Conservation (phyloP, 2,888 invertebrate species). For the Trachelus iudaicus region DNA sequence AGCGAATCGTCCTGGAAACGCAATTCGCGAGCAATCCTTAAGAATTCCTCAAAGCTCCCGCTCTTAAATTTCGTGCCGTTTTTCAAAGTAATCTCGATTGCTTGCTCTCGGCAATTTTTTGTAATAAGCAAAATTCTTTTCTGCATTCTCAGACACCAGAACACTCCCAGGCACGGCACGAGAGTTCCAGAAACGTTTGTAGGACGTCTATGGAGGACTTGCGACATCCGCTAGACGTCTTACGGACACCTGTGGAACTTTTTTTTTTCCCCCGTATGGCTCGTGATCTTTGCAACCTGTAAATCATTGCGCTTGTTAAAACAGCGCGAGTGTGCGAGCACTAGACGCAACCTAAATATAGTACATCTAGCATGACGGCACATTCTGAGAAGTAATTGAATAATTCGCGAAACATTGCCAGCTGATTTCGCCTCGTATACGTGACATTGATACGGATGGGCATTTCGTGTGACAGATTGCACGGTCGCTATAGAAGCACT, state of each 20-base stretch:
- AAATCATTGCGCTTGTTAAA: not conserved
- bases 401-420: not conserved
- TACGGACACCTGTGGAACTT: not conserved
- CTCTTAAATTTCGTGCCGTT: not conserved
- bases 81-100: not conserved
- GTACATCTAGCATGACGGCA: not conserved
- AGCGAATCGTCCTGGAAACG: not conserved
- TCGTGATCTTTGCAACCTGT: not conserved
- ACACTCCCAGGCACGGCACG: too few relatives aligned
- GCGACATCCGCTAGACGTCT: not conserved
- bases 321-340: not conserved
- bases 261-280: not conserved
- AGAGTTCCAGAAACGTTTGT: too few relatives aligned
- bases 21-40: not conserved
- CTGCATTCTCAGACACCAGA: too few relatives aligned
- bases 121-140: too few relatives aligned
- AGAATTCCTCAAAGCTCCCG: not conserved
- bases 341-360: not conserved
- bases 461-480: not conserved
- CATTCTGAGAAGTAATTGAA: not conserved
- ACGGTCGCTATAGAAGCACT: not conserved
- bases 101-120: not conserved
- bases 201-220: not conserved
- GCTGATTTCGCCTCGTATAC: not conserved
- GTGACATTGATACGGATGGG: not conserved